Evolutionary conservation across 2,888 invertebrate genomes (phyloP).

Genomic region (Keiferia lycopersicella): DNA sequence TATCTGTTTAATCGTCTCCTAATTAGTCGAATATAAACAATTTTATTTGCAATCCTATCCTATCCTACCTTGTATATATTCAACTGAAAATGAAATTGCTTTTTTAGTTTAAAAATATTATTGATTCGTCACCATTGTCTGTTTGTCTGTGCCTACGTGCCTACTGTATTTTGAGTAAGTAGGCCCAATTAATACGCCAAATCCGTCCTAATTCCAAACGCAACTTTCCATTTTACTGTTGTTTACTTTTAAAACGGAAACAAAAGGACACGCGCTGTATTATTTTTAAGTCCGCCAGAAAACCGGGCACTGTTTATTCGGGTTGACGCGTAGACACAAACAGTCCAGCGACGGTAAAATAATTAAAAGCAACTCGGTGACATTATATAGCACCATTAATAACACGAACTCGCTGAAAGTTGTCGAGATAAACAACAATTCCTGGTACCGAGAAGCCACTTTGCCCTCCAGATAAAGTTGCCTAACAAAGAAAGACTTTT

Average conservation of each 20-base stretch:
- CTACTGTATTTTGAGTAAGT: too few relatives aligned
- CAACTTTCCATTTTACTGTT: conserved; percentile 6
- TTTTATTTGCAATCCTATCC: too few relatives aligned
- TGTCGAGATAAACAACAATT: conserved; percentile 72
- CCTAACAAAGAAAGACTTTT: neutral
- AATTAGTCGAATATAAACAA: too few relatives aligned
- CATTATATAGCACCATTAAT: conserved; percentile 74
- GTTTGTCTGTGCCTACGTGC: too few relatives aligned
- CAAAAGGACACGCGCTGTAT: conserved; percentile 8
- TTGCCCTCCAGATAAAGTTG: conserved; percentile 40
- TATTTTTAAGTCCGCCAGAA: conserved; percentile 14
- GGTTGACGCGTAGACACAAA: conserved; percentile 56
- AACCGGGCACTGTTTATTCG: conserved; percentile 53
- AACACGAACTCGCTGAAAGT: conserved; percentile 67
- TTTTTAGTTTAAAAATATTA: too few relatives aligned
- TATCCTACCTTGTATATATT: too few relatives aligned
- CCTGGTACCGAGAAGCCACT: conserved; percentile 53
- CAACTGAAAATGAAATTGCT: too few relatives aligned
- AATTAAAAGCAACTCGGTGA: conserved; percentile 71
- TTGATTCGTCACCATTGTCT: too few relatives aligned
- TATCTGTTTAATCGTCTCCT: too few relatives aligned
- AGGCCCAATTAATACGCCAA: neutral
- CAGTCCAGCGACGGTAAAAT: conserved; percentile 58
- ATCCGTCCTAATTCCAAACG: conserved; percentile 1
- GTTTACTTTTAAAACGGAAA: conserved; percentile 15